phyloP scores from a whole-genome alignment of 2,888 invertebrate genomes.

The Neria commutata region DNA sequence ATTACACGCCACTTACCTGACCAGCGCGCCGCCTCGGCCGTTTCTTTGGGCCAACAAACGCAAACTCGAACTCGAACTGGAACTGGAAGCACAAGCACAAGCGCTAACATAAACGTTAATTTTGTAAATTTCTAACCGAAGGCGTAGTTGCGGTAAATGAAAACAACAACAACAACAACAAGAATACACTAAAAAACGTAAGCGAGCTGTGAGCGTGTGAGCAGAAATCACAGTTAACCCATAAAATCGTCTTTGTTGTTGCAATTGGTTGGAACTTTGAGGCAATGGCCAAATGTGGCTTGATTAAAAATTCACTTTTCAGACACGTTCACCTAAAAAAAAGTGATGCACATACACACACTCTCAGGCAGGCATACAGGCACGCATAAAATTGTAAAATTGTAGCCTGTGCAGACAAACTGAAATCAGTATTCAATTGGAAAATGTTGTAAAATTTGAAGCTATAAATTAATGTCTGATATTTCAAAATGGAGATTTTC shows the following conservation, averaged over 20 bases:
- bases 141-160: too few relatives aligned
- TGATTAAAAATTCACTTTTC: background rate
- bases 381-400: background rate
- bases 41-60: background rate
- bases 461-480: background rate
- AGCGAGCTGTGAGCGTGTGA: too few relatives aligned
- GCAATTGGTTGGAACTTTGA: too few relatives aligned
- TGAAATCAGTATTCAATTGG: background rate
- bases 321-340: background rate
- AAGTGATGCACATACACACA: background rate
- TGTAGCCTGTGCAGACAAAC: background rate
- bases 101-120: background rate
- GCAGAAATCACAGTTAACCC: background rate
- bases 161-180: too few relatives aligned
- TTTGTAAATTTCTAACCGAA: background rate
- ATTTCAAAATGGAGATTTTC: too few relatives aligned
- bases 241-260: background rate
- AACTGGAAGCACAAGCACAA: too few relatives aligned
- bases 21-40: too few relatives aligned
- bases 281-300: background rate
- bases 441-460: background rate
- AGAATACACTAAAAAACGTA: too few relatives aligned
- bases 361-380: background rate
- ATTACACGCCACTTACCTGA: conserved; percentile 1
- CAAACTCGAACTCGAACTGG: too few relatives aligned